Conservation (phyloP, 2,113 vertebrate species). For the Hippocampus comes region DNA sequence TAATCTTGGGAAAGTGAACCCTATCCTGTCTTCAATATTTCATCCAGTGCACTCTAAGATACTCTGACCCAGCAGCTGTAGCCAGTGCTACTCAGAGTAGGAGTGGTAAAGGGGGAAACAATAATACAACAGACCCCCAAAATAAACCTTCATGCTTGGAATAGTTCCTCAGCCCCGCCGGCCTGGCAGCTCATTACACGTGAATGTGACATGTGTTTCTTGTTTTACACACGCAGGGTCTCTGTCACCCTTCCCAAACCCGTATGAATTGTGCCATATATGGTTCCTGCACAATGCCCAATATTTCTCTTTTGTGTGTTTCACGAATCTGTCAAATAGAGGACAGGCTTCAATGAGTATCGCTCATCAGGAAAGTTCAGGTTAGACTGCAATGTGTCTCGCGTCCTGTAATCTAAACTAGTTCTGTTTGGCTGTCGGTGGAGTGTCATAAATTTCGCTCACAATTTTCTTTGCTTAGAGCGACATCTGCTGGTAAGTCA, state of each 20-base stretch:
- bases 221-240: constrained; percentile 19
- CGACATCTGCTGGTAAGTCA: constrained; percentile 47
- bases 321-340: background rate
- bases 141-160: constrained; percentile 57
- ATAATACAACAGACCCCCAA: constrained; percentile 56
- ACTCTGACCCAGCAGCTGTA: constrained; percentile 3
- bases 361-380: background rate
- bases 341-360: background rate
- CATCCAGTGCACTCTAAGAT: background rate
- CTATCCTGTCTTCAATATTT: background rate
- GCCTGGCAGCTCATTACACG: constrained; percentile 49
- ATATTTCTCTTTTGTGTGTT: too few species aligned
- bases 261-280: constrained; percentile 49
- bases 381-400: background rate
- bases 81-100: constrained; percentile 21
- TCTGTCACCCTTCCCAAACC: constrained; percentile 34
- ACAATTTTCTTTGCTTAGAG: constrained; percentile 18
- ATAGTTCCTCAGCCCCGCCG: constrained; percentile 48
- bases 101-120: constrained; percentile 31
- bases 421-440: background rate
- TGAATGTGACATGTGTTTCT: constrained; percentile 58
- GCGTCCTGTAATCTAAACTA: background rate
- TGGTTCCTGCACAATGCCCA: background rate
- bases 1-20: background rate
- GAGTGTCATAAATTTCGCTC: background rate